Percentiles rank a stretch among this genome's conserved stretches.
phyloP scores from a whole-genome alignment of 2,888 invertebrate species.

The Athalia circularis region DNA sequence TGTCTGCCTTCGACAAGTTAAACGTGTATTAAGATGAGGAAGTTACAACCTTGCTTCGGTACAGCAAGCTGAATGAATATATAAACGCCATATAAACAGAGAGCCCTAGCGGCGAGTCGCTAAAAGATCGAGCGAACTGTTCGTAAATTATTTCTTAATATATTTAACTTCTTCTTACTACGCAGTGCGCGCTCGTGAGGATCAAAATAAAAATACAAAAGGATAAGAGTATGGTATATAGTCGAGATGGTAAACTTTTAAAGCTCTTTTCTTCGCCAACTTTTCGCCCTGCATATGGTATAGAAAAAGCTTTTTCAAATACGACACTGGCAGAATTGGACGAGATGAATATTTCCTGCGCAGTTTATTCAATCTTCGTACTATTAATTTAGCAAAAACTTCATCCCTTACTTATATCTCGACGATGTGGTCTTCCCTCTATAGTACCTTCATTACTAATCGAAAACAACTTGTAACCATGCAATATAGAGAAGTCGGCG shows the following conservation, averaged over 20 bases:
- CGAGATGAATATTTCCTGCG: background rate
- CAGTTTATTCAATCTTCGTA: too few relatives aligned
- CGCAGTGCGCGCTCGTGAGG: background rate
- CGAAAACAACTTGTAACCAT: constrained; percentile 21
- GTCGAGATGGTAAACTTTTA: background rate
- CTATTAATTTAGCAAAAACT: too few relatives aligned
- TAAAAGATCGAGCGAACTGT: too few relatives aligned
- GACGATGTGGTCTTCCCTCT: too few relatives aligned
- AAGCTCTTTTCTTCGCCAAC: background rate
- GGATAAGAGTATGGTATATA: background rate
- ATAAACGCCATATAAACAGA: too few relatives aligned
- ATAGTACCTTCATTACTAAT: background rate
- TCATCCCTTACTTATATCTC: too few relatives aligned
- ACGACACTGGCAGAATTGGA: background rate
- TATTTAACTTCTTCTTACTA: constrained; percentile 16
- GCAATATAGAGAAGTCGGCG: constrained; percentile 6
- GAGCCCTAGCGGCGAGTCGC: too few relatives aligned
- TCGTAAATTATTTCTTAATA: background rate
- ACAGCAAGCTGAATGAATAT: too few relatives aligned
- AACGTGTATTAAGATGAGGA: constrained; percentile 31
- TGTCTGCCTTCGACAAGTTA: constrained; percentile 18
- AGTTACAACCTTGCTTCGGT: background rate
- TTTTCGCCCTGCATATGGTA: too few relatives aligned
- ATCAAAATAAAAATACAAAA: background rate
- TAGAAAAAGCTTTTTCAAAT: too few relatives aligned